These are phyloP conservation scores for Aporophyla nigra DNA, from an alignment of 2,888 invertebrate species.

Conservation along the genomic window DNA sequence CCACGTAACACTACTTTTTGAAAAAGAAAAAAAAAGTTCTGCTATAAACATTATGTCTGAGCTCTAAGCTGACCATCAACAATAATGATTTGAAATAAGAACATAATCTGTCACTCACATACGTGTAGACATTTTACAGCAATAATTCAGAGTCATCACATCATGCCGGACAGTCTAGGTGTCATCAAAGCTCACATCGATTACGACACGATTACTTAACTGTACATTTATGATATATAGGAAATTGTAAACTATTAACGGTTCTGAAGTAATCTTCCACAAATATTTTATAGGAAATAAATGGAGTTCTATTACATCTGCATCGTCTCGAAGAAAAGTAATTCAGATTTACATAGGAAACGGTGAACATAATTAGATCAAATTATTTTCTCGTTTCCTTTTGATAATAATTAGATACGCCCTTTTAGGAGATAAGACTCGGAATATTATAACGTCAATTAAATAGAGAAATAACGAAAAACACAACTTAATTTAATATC, in stretches of 20 bases:
- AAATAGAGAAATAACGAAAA: not conserved
- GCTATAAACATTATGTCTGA: not conserved
- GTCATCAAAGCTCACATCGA: slow-evolving; percentile 53
- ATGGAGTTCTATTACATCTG: slow-evolving; percentile 30
- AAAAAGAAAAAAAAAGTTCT: not conserved
- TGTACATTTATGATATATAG: slow-evolving; percentile 52
- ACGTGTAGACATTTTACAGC: slow-evolving; percentile 36
- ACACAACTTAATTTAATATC: not conserved
- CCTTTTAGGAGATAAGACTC: slow-evolving; percentile 2
- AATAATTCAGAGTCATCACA: slow-evolving; percentile 68
- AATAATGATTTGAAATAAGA: not conserved
- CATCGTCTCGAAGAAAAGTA: slow-evolving; percentile 13
- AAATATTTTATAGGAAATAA: slow-evolving; percentile 51
- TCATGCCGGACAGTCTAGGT: slow-evolving; percentile 15
- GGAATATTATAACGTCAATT: not conserved
- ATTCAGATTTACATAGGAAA: slow-evolving; percentile 38
- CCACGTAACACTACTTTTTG: too few relatives aligned
- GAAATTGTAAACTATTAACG: slow-evolving; percentile 51
- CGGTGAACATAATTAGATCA: slow-evolving; percentile 4
- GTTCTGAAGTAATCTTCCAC: slow-evolving; percentile 26
- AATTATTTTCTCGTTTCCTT: slow-evolving; percentile 17
- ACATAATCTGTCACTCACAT: not conserved
- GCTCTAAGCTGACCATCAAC: not conserved
- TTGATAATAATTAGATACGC: slow-evolving; percentile 22
- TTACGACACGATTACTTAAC: slow-evolving; percentile 56